Base-by-base conservation (phyloP, 2,113 vertebrate genomes). In the Pogonocichla stellata region DNA sequence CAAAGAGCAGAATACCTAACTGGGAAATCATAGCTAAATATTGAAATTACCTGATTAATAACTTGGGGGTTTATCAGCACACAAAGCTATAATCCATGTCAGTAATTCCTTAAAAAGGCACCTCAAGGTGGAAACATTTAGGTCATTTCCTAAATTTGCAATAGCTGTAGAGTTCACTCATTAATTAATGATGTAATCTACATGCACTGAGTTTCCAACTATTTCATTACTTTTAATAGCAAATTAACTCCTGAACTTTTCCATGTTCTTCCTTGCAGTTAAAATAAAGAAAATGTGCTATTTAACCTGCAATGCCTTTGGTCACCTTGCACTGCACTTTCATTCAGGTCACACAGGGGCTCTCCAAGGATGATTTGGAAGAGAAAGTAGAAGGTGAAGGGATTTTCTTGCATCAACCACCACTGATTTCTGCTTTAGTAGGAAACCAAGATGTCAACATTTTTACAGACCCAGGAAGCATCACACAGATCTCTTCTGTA, bases 121-220 rank as follows among this genome's bases (percentile, higher is more conserved):
- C 19, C 36, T 79, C 18, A 33, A 33, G 47, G 34, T 62, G 43
- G 38, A 53, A 77, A 72, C 40, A 61, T 82, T 69, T 28, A 81
- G 75, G 11, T 34, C 0, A 40, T 12, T 28, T 48, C 71, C 66
- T 65, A 65, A 69, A 86, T 80, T 70, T 80, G n/a, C 13, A 65
- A 11, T 16, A 51, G 14, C 34, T 53, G 3, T 31, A 14, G 71
- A 66, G 16, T 53, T 90, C 45, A 74, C 60, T 47, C 31, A 54
- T 64, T 71, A 56, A 92, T 75, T 89, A 57, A 48, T 88, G 1
- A 51, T 40, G 36, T 17, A 31, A 93, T 36, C 48, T 57, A 5
- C 6, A n/a, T 5, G 4, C 28, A 43, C 34, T 0, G 0, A 33
- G 17, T 66, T 86, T 83, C 69, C 38, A 90, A 14, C 10, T 72